phyloP scores from a whole-genome alignment of 2,797 vertebrate genomes.

The Rhinichthys osculus region DNA sequence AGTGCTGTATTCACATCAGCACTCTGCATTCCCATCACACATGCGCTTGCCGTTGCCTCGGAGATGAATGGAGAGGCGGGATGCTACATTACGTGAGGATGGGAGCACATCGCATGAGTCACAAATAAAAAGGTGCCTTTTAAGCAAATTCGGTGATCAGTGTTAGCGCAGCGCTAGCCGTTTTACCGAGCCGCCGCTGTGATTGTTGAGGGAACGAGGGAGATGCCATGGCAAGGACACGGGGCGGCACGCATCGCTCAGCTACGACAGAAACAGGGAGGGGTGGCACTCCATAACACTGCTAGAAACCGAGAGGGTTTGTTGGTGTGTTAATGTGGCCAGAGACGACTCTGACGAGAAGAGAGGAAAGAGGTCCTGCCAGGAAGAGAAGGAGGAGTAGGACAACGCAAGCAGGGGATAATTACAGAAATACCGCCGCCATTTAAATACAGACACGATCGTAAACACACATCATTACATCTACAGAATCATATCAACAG shows the following conservation, averaged over 20 bases:
- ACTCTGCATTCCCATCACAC: conserved; percentile 54
- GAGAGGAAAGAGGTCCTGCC: conserved; percentile 1
- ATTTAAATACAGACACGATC: conserved; percentile 14
- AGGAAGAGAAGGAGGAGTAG: conserved; percentile 20
- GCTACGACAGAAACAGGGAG: conserved; percentile 16
- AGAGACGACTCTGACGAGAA: conserved; percentile 27
- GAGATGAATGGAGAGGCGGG: conserved; percentile 61
- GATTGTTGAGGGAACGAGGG: conserved; percentile 21
- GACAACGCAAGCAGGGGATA: not conserved
- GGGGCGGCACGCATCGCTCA: conserved; percentile 22
- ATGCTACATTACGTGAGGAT: conserved; percentile 50
- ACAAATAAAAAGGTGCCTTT: conserved; percentile 52
- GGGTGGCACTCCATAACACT: conserved; percentile 22
- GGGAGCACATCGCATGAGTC: conserved; percentile 36
- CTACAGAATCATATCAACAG: not conserved
- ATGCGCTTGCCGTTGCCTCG: conserved; percentile 51
- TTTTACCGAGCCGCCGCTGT: conserved; percentile 18
- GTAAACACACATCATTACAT: conserved; percentile 3
- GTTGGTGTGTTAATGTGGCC: conserved; percentile 26
- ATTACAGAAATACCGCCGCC: conserved; percentile 4
- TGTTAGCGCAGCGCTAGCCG: conserved; percentile 11
- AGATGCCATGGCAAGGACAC: conserved; percentile 30
- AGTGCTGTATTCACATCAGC: conserved; percentile 50
- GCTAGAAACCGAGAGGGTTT: conserved; percentile 30
- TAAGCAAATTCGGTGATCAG: conserved; percentile 53